Evolutionary conservation across 2,797 vertebrate genomes (phyloP).

Genomic region (Enoplosus armatus): DNA sequence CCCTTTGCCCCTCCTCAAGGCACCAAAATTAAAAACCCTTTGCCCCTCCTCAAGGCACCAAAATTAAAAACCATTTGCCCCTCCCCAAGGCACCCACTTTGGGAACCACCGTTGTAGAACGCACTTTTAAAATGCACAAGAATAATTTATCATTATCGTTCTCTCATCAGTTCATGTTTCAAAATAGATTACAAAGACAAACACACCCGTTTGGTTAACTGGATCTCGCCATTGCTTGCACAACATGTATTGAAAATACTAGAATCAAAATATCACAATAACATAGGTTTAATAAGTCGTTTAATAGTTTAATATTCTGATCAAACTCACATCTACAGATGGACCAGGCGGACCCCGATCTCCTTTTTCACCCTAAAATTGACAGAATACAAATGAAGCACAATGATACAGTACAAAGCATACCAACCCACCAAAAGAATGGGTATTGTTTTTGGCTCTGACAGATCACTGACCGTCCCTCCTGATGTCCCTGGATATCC

Average conservation of each 20-base stretch:
- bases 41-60: too few relatives aligned
- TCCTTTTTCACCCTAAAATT: constrained; percentile 76
- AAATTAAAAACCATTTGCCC: too few relatives aligned
- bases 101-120: too few relatives aligned
- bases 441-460: neutral
- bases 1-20: too few relatives aligned
- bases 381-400: constrained; percentile 6
- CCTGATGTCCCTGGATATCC: constrained; percentile 65
- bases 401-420: neutral
- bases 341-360: constrained; percentile 59
- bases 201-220: neutral
- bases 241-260: neutral
- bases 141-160: neutral
- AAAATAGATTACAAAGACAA: neutral
- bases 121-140: neutral
- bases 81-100: too few relatives aligned
- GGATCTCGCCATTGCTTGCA: neutral
- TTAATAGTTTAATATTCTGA: neutral
- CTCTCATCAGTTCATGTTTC: neutral
- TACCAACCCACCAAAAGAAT: neutral
- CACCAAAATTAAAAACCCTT: too few relatives aligned
- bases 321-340: constrained; percentile 66
- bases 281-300: neutral
- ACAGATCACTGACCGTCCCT: constrained; percentile 48
- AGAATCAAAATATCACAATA: neutral